Evolutionary conservation across 2,113 vertebrate genomes (phyloP).

Genomic region (Meriones unguiculatus): DNA sequence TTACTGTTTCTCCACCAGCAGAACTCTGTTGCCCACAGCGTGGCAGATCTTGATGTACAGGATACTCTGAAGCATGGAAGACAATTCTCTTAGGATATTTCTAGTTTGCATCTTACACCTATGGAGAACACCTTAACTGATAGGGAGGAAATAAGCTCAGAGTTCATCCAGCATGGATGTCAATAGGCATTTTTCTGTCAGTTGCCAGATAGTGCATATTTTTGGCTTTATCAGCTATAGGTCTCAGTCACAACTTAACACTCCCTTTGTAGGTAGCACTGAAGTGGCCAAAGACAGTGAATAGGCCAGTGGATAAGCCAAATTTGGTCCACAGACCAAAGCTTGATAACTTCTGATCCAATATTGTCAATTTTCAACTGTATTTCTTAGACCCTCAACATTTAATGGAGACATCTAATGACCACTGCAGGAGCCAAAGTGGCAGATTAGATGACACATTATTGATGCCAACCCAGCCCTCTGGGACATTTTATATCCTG

Average conservation of each 20-base stretch:
- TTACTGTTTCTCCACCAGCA: neutral
- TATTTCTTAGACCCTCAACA: neutral
- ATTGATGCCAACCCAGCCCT: neutral
- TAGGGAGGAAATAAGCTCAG: slow-evolving; percentile 2
- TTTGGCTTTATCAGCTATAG: slow-evolving; percentile 20
- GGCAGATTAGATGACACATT: neutral
- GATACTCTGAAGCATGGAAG: slow-evolving; percentile 18
- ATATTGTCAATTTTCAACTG: slow-evolving; percentile 32
- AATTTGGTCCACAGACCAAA: neutral
- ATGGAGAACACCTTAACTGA: slow-evolving; percentile 44
- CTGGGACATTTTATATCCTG: slow-evolving; percentile 1
- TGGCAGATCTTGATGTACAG: neutral
- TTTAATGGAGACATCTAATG: slow-evolving; percentile 14
- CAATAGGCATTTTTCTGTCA: slow-evolving; percentile 15
- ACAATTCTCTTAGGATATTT: slow-evolving; percentile 25
- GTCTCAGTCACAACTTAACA: neutral
- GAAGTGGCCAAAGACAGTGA: neutral
- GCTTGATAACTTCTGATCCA: neutral
- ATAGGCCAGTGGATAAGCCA: neutral
- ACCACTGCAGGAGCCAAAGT: neutral
- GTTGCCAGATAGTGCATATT: slow-evolving; percentile 7
- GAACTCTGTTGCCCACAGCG: neutral
- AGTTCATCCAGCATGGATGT: neutral
- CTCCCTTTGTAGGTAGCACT: neutral
- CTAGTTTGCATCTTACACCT: neutral